Percentiles rank a stretch among this genome's conserved stretches.
Evolutionary conservation across 2,888 invertebrate genomes (phyloP).

Genomic region (Diabrotica balteata): DNA sequence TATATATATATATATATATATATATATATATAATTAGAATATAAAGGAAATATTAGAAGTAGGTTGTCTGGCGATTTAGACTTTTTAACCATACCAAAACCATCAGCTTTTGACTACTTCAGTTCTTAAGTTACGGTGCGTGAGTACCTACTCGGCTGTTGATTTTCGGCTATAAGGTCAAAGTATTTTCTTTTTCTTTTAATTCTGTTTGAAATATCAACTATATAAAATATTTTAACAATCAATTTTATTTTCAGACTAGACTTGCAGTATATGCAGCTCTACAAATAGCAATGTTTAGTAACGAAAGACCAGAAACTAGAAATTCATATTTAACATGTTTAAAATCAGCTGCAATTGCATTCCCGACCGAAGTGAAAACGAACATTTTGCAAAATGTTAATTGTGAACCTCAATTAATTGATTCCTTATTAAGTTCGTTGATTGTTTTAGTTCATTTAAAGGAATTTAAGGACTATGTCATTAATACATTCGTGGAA

Average conservation of each 20-base stretch:
- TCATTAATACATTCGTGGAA: constrained; percentile 12
- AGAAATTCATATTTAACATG: constrained; percentile 14
- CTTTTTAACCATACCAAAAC: too few species aligned
- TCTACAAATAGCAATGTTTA: constrained; percentile 13
- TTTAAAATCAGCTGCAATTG: constrained; percentile 10
- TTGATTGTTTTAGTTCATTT: constrained; percentile 12
- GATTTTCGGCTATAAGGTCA: too few species aligned
- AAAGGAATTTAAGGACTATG: constrained; percentile 14
- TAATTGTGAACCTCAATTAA: neutral
- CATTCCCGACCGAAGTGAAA: constrained; percentile 24
- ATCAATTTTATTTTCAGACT: constrained; percentile 7
- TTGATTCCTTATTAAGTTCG: constrained; percentile 12
- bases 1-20: too few species aligned
- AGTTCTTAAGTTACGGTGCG: too few species aligned
- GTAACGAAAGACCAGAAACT: neutral
- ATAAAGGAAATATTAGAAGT: too few species aligned
- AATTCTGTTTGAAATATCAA: too few species aligned
- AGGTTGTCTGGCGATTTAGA: too few species aligned
- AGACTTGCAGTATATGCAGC: constrained; percentile 18
- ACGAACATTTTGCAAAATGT: constrained; percentile 11
- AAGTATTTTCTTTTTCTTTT: too few species aligned
- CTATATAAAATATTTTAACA: neutral
- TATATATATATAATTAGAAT: too few species aligned
- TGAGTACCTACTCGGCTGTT: too few species aligned
- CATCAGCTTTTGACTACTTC: too few species aligned